Conservation (phyloP, 2,113 vertebrate species). For the Dermatemys mawii region DNA sequence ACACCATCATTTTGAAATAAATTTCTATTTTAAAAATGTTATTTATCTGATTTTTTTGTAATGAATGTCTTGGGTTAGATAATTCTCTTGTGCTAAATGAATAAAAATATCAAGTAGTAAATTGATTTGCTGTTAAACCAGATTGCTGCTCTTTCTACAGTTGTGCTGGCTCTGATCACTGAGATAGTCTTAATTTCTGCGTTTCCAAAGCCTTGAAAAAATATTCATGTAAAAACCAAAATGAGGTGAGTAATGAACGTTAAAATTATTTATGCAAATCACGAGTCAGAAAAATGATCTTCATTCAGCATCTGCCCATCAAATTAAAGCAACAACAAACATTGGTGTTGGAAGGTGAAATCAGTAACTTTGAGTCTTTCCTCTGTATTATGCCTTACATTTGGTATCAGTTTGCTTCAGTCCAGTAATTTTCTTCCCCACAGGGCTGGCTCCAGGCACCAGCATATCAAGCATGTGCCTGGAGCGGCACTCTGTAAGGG, state of each 20-base stretch:
- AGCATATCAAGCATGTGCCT: too few species aligned
- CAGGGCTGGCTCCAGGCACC: too few species aligned
- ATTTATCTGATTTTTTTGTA: constrained; percentile 63
- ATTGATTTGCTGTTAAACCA: constrained; percentile 21
- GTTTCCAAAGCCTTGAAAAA: constrained; percentile 67
- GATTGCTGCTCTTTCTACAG: constrained; percentile 39
- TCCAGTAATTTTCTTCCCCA: not conserved
- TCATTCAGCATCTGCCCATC: constrained; percentile 47
- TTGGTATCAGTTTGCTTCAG: not conserved
- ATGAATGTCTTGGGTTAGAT: constrained; percentile 11
- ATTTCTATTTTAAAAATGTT: constrained; percentile 35
- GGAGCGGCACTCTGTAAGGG: too few species aligned
- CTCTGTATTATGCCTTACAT: not conserved
- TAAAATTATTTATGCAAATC: constrained; percentile 52
- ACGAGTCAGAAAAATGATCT: constrained; percentile 44
- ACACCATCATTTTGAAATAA: constrained; percentile 36
- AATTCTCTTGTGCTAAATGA: constrained; percentile 65
- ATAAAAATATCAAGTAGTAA: constrained; percentile 45
- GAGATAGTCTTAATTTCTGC: constrained; percentile 45
- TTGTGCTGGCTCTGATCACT: constrained; percentile 28
- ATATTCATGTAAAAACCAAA: constrained; percentile 43
- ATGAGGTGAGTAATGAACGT: constrained; percentile 54
- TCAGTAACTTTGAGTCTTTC: not conserved
- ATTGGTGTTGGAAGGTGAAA: not conserved
- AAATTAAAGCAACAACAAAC: constrained; percentile 19